phyloP scores from a whole-genome alignment of 2,888 invertebrate species.

The Drosophila setosimentum region DNA sequence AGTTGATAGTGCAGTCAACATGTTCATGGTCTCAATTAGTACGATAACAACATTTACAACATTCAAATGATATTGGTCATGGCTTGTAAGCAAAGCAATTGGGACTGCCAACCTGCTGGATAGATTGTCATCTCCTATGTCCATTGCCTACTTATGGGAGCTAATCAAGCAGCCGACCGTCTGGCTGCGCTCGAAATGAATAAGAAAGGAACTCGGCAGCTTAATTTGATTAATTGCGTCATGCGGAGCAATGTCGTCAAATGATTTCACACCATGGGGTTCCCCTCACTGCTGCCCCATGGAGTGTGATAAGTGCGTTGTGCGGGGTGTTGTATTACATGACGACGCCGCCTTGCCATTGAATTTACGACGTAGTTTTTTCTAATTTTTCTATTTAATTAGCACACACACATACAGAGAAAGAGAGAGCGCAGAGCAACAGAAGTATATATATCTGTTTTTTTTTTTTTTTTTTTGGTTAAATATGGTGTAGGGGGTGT shows the following conservation, averaged over 20 bases:
- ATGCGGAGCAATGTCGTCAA: slow-evolving; percentile 72
- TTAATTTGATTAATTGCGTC: slow-evolving; percentile 82
- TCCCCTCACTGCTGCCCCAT: slow-evolving; percentile 26
- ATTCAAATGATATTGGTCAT: background rate
- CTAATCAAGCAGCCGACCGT: slow-evolving; percentile 58
- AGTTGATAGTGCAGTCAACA: background rate
- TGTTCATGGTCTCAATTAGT: slow-evolving; percentile 12
- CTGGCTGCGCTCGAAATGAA: slow-evolving; percentile 24
- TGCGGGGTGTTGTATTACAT: slow-evolving; percentile 70
- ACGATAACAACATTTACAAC: background rate
- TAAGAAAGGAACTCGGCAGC: slow-evolving; percentile 39
- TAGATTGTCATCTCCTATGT: slow-evolving; percentile 16
- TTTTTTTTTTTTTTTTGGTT: background rate
- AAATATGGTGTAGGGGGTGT: background rate
- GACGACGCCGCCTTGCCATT: slow-evolving; percentile 44
- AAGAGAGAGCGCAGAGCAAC: slow-evolving; percentile 9
- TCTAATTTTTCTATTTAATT: slow-evolving; percentile 80
- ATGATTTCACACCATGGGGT: slow-evolving; percentile 73
- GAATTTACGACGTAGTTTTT: slow-evolving; percentile 78
- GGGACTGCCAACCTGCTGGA: slow-evolving; percentile 31
- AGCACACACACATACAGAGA: slow-evolving; percentile 41
- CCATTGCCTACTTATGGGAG: slow-evolving; percentile 64
- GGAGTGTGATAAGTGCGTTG: slow-evolving; percentile 72
- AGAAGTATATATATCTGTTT: too few relatives aligned
- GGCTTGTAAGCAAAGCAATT: background rate